Base-by-base conservation (phyloP, 2,888 invertebrate genomes). In the Rhodophaea formosa region DNA sequence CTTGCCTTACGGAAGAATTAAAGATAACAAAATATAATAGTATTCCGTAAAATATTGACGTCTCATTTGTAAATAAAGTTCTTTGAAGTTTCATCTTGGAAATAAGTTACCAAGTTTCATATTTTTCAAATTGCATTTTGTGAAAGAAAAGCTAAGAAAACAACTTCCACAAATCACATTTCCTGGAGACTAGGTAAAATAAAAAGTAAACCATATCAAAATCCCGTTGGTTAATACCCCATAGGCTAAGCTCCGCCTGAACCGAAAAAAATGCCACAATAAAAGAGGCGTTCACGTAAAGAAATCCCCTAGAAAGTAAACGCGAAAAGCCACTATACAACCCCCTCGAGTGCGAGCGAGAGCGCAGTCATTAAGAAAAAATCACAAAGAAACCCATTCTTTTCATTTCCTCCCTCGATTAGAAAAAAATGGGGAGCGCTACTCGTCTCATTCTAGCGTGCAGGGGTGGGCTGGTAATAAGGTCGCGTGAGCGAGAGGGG, bases 341-440 rank as follows among this genome's bases (percentile, higher is more conserved):
- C 49, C 10, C 32, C 53, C 45, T 2, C 59, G 62, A 72, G 88
- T 72, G 82, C 82, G 81, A 89, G 86, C 81, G 89, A 84, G 90
- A 87, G 75, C 62, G 72, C 65, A 54, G 75, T 72, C 72, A 79
- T 73, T 80, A 86, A 88, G 88, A 87, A 89, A 91, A 91, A 91
- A 90, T 87, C 83, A 82, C 82, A 89, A 90, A 90, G 90, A 90
- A 88, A 83, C 79, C 79, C 82, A 86, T 90, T 90, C 88, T 88
- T 90, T 89, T 90, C 88, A 90, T 84, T 89, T 90, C 89, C 90
- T 90, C 90, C 89, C 88, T 85, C 76, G 88, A 87, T 90, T 89
- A 89, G 88, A 88, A 90, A 91, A 90, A 89, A 90, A 83, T 80
- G 77, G 79, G 79, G 73, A 74, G 82, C 71, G 75, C 80, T 84